Conservation (phyloP, 1,140 invertebrate genomes). For the Pseudomyrmex flavicornis region DNA sequence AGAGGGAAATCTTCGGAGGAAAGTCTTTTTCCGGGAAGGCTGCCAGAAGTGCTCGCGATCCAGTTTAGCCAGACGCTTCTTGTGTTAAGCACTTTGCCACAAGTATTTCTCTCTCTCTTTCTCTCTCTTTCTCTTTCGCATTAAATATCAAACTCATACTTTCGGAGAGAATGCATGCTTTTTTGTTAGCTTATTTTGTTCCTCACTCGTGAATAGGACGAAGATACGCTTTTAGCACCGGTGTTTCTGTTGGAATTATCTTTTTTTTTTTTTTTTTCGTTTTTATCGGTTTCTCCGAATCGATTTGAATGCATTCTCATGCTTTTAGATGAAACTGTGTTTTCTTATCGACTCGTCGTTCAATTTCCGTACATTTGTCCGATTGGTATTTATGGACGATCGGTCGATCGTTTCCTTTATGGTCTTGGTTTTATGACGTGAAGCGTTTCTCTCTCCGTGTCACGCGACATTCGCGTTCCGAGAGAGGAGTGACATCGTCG, state of each 20-base stretch:
- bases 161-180: background rate
- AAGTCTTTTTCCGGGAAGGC: slow-evolving; percentile 19
- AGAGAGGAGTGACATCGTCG: no score
- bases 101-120: background rate
- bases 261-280: background rate
- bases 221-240: no score
- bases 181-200: background rate
- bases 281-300: slow-evolving; percentile 29
- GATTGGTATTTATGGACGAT: slow-evolving; percentile 62
- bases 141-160: background rate
- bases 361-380: slow-evolving; percentile 54
- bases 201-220: no score
- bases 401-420: slow-evolving; percentile 1
- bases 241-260: background rate
- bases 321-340: slow-evolving; percentile 41
- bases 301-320: slow-evolving; percentile 27
- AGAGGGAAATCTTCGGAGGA: slow-evolving; percentile 7
- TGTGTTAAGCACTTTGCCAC: background rate
- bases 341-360: slow-evolving; percentile 51
- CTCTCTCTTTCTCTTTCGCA: background rate
- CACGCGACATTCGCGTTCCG: slow-evolving; percentile 50
- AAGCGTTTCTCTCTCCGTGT: slow-evolving; percentile 29
- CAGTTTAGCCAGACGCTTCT: background rate
- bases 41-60: background rate
- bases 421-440: slow-evolving; percentile 32